Percentiles rank a stretch among this genome's conserved stretches.
Conservation (phyloP, 2,888 invertebrate species). For the Stenchaetothrips biformis region DNA sequence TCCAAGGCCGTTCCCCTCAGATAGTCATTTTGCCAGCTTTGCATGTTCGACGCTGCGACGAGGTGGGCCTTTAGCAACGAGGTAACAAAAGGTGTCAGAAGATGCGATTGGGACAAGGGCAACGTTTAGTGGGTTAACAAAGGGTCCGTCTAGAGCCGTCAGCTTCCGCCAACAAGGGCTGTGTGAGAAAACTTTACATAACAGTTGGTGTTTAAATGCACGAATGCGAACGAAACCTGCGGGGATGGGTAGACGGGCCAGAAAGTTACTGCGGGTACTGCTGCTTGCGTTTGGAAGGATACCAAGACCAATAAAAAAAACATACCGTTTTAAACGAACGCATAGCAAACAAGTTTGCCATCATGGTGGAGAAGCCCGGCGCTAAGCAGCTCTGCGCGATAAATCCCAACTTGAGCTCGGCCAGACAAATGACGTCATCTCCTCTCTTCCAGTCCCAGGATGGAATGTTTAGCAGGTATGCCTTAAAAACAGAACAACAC, state of each 20-base stretch:
- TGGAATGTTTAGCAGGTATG: conserved; percentile 99
- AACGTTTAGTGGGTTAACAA: conserved; percentile 33
- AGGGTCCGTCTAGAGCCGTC: background rate
- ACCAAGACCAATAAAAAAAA: conserved; percentile 38
- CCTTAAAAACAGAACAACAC: conserved; percentile 58
- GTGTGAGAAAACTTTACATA: too few species aligned
- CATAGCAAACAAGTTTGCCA: conserved; percentile 99
- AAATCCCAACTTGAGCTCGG: conserved; percentile 97
- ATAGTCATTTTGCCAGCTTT: conserved; percentile 99
- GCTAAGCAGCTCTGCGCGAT: conserved; percentile 99
- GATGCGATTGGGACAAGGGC: background rate
- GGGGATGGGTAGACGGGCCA: too few species aligned
- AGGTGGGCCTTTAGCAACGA: conserved; percentile 10
- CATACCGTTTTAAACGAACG: conserved; percentile 96
- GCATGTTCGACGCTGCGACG: conserved; percentile 71
- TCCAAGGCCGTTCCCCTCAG: conserved; percentile 99
- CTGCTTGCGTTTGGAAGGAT: background rate
- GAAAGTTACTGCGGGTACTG: too few species aligned
- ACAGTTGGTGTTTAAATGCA: too few species aligned
- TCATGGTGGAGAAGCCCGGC: conserved; percentile 99
- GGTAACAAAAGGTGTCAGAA: conserved; percentile 39
- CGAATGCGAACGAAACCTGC: too few species aligned
- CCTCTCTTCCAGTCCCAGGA: conserved; percentile 99
- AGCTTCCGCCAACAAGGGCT: conserved; percentile 4
- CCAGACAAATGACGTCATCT: conserved; percentile 98